Percentiles rank a stretch among this genome's conserved stretches.
These are phyloP conservation scores for Helarctos malayanus DNA, from an alignment of 2,797 vertebrate genomes.

Conservation along the genomic window DNA sequence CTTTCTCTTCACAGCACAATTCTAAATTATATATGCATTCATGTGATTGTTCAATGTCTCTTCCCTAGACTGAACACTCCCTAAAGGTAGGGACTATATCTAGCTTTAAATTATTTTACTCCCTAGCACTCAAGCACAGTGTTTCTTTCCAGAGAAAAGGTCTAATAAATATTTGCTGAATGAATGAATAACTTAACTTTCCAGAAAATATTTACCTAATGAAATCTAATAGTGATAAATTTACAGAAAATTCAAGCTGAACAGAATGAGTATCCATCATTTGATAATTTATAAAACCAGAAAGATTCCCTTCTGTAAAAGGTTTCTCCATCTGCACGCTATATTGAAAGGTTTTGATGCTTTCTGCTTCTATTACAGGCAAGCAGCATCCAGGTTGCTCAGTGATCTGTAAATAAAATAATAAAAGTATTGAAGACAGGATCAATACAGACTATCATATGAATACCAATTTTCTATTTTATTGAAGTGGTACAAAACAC, in stretches of 20 bases:
- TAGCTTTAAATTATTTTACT: not conserved
- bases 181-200: constrained; percentile 44
- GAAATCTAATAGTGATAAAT: constrained; percentile 93
- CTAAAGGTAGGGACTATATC: not conserved
- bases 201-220: constrained; percentile 93
- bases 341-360: constrained; percentile 89
- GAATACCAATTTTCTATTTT: constrained; percentile 57
- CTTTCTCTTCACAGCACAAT: not conserved
- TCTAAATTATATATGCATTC: not conserved
- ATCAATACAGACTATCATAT: constrained; percentile 8
- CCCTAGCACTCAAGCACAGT: not conserved
- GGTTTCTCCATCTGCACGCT: constrained; percentile 91
- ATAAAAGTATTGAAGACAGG: not conserved
- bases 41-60: not conserved
- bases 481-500: not conserved
- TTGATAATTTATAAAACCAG: constrained; percentile 90
- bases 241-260: constrained; percentile 90
- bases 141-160: constrained; percentile 15
- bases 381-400: constrained; percentile 87
- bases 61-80: not conserved
- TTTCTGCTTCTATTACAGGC: constrained; percentile 86
- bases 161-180: constrained; percentile 39
- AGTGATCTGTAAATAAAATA: constrained; percentile 88
- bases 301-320: constrained; percentile 89
- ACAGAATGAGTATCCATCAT: constrained; percentile 83